phyloP scores from a whole-genome alignment of 1,140 invertebrate species.

The Pseudobourletiella spinata region DNA sequence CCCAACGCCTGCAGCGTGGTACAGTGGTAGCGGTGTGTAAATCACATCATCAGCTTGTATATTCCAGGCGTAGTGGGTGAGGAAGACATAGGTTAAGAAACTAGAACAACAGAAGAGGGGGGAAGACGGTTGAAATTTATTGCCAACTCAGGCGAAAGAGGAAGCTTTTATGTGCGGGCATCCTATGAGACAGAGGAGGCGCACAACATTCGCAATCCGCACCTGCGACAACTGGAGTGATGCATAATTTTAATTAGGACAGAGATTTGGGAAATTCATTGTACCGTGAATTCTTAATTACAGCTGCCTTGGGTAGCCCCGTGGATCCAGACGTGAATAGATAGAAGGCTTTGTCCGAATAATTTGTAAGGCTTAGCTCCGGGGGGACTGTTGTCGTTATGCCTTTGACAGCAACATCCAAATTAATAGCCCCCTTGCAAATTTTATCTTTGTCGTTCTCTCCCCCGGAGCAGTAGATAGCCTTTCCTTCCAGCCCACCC shows the following conservation, averaged over 20 bases:
- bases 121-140: no score
- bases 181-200: no score
- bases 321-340: slow-evolving; percentile 55
- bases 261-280: no score
- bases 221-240: no score
- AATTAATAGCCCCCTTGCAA: slow-evolving; percentile 2
- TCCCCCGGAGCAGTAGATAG: slow-evolving; percentile 1
- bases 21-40: slow-evolving; percentile 54
- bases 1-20: slow-evolving; percentile 49
- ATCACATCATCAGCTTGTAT: slow-evolving; percentile 40
- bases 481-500: neutral
- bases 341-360: slow-evolving; percentile 38
- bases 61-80: neutral
- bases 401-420: neutral
- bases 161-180: no score
- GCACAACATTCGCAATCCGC: no score
- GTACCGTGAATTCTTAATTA: slow-evolving; percentile 24
- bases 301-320: slow-evolving; percentile 41
- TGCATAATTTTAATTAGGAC: no score
- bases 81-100: slow-evolving; percentile 1
- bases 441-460: neutral
- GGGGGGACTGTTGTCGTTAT: neutral
- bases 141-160: no score
- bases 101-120: no score
- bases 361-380: neutral